Conservation (phyloP, 1,140 invertebrate species). For the Papilio xuthus region DNA sequence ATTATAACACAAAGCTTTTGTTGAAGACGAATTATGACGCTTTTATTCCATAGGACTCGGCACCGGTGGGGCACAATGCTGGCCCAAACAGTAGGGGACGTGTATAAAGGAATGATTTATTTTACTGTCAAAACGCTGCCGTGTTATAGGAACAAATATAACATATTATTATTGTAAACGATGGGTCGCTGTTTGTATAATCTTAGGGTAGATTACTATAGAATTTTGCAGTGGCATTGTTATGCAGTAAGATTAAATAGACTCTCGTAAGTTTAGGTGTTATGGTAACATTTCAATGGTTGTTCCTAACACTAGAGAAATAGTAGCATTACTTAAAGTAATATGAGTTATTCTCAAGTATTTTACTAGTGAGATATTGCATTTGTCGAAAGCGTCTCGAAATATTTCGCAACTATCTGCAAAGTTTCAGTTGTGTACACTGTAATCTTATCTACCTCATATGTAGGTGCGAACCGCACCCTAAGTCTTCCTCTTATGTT, state of each 20-base stretch:
- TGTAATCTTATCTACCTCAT: constrained; percentile 22
- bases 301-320: neutral
- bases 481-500: constrained; percentile 9
- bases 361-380: neutral
- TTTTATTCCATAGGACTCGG: constrained; percentile 48
- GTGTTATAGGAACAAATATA: constrained; percentile 35
- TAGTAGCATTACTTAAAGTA: too few species aligned
- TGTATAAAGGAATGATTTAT: constrained; percentile 64
- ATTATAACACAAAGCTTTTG: constrained; percentile 18
- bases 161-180: constrained; percentile 19
- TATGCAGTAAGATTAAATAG: neutral
- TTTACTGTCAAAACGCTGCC: constrained; percentile 52
- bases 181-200: constrained; percentile 17
- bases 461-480: constrained; percentile 29
- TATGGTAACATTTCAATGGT: neutral
- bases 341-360: neutral
- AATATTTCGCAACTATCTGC: constrained; percentile 26
- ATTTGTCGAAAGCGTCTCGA: neutral
- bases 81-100: constrained; percentile 50
- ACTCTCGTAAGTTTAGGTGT: neutral
- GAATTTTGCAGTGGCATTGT: constrained; percentile 3
- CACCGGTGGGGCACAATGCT: constrained; percentile 48
- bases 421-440: constrained; percentile 28
- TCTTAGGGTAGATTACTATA: constrained; percentile 20
- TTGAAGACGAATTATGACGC: constrained; percentile 42